A percentile compares a stretch with the other conserved stretches of the same genome.
phyloP scores from a whole-genome alignment of 2,797 vertebrate genomes.

The Hyperoplus lanceolatus region DNA sequence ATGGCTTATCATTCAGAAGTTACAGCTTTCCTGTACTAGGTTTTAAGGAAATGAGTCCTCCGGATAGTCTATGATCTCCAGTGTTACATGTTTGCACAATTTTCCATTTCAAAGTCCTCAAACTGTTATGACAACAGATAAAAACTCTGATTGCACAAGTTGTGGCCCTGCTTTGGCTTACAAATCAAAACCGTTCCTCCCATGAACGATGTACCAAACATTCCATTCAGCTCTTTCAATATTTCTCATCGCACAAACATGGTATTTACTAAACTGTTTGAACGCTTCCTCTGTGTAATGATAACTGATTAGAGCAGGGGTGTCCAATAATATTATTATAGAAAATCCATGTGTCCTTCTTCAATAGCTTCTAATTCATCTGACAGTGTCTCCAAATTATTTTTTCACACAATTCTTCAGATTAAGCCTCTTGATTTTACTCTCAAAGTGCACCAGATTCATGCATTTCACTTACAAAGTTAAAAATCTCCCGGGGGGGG shows the following conservation, averaged over 20 bases:
- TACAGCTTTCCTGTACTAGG: background rate
- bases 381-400: too few species aligned
- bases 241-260: background rate
- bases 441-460: too few species aligned
- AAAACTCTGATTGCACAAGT: background rate
- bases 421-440: too few species aligned
- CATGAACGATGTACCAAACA: background rate
- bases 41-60: slow-evolving; percentile 7
- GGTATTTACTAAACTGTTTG: background rate
- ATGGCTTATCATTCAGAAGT: background rate
- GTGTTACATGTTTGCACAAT: too few species aligned
- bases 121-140: slow-evolving; percentile 14
- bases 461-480: too few species aligned
- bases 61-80: slow-evolving; percentile 13
- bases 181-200: slow-evolving; percentile 2
- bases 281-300: background rate
- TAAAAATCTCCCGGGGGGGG: too few species aligned
- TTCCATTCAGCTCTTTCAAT: background rate
- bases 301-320: background rate
- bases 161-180: background rate
- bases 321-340: too few species aligned
- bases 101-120: background rate
- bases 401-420: too few species aligned
- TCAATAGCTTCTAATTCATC: too few species aligned
- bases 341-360: too few species aligned